Conservation (phyloP, 2,797 vertebrate genomes). For the Gallinago stenura region DNA sequence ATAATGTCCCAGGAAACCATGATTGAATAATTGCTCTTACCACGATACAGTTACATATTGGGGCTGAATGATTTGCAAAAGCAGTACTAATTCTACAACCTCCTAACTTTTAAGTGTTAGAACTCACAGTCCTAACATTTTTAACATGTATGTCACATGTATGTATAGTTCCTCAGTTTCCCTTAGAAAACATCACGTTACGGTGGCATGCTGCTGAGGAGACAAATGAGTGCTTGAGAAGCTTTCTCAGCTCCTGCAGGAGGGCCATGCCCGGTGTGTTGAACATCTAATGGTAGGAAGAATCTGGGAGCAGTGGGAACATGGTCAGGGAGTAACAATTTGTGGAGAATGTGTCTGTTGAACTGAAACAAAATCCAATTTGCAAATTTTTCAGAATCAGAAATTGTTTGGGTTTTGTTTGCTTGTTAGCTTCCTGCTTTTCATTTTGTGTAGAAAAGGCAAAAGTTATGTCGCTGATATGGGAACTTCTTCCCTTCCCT, state of each 20-base stretch:
- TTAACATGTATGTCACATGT: neutral
- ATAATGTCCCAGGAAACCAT: neutral
- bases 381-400: neutral
- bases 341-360: neutral
- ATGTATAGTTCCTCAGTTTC: neutral
- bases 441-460: neutral
- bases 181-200: neutral
- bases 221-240: neutral
- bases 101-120: neutral
- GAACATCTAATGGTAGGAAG: neutral
- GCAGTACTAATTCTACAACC: neutral
- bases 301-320: neutral
- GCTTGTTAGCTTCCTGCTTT: neutral
- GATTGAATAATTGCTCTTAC: neutral
- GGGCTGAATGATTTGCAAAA: neutral
- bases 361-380: neutral
- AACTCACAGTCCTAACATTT: neutral
- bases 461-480: neutral
- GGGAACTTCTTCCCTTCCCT: neutral
- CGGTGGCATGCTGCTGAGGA: neutral
- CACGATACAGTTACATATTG: neutral
- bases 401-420: neutral
- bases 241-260: neutral
- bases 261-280: accelerated
- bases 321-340: neutral